phyloP scores from a whole-genome alignment of 37 sponge, comb jelly and placozoan genomes.

The Cliona cf. orientalis region DNA sequence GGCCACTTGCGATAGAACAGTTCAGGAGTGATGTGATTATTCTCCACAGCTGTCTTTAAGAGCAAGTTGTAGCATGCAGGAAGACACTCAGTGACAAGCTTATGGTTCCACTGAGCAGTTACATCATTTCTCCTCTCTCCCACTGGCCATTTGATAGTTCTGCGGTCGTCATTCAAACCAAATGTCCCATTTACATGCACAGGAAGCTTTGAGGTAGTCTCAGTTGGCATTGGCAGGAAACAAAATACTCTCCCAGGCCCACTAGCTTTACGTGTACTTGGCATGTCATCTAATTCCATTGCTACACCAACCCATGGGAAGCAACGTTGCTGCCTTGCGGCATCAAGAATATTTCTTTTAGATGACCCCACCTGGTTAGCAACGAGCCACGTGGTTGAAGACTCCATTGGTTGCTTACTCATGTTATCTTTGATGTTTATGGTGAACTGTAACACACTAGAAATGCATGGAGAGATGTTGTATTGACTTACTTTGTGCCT shows the following conservation, averaged over 20 bases:
- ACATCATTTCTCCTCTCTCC: constrained; percentile 30
- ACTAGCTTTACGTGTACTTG: neutral
- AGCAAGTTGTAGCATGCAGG: constrained; percentile 40
- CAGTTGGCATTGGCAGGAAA: constrained; percentile 65
- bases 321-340: neutral
- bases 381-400: constrained; percentile 45
- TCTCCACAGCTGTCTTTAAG: neutral
- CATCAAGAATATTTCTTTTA: constrained; percentile 3
- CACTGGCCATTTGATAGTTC: constrained; percentile 55
- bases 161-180: constrained; percentile 36
- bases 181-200: constrained; percentile 69
- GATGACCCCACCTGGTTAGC: constrained; percentile 24
- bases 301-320: constrained; percentile 72
- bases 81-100: constrained; percentile 31
- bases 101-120: constrained; percentile 56
- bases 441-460: neutral
- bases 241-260: constrained; percentile 53
- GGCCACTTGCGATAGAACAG: constrained; percentile 46
- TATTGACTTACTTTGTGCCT: neutral
- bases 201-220: constrained; percentile 24
- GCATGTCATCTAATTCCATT: constrained; percentile 22
- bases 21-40: neutral
- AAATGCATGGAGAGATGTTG: neutral
- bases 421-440: neutral
- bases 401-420: neutral